A percentile compares a stretch with the other conserved stretches of the same genome.
These are phyloP conservation scores for Limonius californicus DNA, from an alignment of 1,140 invertebrate species.

Conservation along the genomic window DNA sequence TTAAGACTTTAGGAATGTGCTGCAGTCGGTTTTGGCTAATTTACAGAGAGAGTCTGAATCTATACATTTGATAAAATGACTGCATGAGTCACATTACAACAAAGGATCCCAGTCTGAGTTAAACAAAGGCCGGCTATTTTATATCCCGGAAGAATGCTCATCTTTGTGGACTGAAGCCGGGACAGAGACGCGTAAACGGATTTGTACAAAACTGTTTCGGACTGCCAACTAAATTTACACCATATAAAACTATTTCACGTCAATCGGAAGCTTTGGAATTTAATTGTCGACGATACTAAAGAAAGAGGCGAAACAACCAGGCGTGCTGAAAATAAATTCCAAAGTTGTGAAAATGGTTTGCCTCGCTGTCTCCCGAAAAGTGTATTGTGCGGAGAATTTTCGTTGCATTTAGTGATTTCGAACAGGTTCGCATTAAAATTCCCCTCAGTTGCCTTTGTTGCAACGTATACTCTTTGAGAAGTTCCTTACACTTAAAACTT, in stretches of 20 bases:
- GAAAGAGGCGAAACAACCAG: neutral
- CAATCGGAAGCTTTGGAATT: neutral
- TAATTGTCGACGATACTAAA: neutral
- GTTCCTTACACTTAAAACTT: neutral
- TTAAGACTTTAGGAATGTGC: neutral
- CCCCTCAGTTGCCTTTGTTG: neutral
- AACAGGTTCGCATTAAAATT: neutral
- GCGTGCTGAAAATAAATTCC: neutral
- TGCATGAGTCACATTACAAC: neutral
- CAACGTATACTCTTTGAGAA: neutral
- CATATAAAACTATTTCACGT: neutral
- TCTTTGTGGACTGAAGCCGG: neutral
- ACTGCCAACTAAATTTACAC: constrained; percentile 1
- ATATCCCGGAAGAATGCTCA: neutral
- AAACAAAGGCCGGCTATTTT: neutral
- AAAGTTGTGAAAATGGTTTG: neutral
- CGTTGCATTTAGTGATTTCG: neutral
- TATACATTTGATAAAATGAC: neutral
- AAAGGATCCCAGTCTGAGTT: neutral
- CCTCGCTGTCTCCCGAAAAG: neutral
- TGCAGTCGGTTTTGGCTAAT: no score
- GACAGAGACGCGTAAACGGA: neutral
- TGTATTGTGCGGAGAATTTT: neutral
- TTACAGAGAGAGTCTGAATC: no score
- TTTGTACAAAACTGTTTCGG: constrained; percentile 1